Evolutionary conservation across 2,113 vertebrate species (phyloP).

Genomic region (Parus major): DNA sequence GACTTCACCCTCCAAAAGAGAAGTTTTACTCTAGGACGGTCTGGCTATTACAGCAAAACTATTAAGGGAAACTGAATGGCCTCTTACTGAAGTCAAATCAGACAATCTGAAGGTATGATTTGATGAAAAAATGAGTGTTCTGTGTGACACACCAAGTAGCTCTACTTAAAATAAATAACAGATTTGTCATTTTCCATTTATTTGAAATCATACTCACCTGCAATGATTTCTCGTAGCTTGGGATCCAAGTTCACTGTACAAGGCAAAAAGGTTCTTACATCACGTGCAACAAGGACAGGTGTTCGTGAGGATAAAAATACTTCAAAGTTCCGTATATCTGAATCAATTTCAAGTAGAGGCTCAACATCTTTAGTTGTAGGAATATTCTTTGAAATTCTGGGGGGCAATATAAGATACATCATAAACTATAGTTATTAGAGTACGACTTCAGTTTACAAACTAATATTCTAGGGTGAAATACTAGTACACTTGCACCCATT

Average conservation of each 20-base stretch:
- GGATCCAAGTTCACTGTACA: conserved; percentile 98
- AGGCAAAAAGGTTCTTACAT: conserved; percentile 93
- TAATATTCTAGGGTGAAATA: background rate
- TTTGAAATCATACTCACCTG: conserved; percentile 75
- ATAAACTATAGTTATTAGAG: background rate
- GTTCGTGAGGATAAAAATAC: conserved; percentile 95
- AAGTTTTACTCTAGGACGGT: background rate
- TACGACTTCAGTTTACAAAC: background rate
- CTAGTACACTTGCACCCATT: background rate
- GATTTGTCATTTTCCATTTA: background rate
- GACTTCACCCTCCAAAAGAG: background rate
- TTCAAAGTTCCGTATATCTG: conserved; percentile 94
- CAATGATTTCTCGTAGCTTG: conserved; percentile 96
- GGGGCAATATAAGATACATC: background rate
- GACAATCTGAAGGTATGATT: background rate
- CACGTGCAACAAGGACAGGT: conserved; percentile 89
- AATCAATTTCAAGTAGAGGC: conserved; percentile 95
- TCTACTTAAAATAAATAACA: background rate
- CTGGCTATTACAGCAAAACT: background rate
- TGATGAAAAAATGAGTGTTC: background rate
- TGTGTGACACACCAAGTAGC: background rate
- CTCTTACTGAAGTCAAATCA: background rate
- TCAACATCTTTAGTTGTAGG: conserved; percentile 97
- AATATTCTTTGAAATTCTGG: conserved; percentile 95
- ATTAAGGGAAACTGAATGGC: background rate